Evolutionary conservation across 2,888 invertebrate species (phyloP).

Genomic region (Aromia moschata): DNA sequence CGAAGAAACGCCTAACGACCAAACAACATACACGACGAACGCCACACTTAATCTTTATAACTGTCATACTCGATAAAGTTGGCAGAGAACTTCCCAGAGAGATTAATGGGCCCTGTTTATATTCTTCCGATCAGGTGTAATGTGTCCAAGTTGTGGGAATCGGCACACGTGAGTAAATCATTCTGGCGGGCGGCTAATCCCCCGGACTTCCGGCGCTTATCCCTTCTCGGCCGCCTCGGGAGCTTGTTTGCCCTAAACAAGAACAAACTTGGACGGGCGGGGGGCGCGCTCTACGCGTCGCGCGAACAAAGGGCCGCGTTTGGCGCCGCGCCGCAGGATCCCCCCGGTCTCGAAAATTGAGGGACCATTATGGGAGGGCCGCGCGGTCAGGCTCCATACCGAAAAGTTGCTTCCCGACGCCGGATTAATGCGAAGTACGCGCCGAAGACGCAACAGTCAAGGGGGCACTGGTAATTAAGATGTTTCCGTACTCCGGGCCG

Average conservation of each 20-base stretch:
- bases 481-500: too few species aligned
- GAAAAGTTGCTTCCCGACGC: too few species aligned
- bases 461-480: too few species aligned
- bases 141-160: neutral
- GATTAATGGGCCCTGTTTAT: too few species aligned
- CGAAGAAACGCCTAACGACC: too few species aligned
- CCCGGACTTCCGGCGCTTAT: neutral
- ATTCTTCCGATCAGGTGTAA: neutral
- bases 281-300: constrained; percentile 12
- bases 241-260: constrained; percentile 14
- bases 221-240: neutral
- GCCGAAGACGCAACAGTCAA: too few species aligned
- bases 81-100: too few species aligned
- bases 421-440: too few species aligned
- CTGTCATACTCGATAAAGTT: too few species aligned
- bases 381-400: too few species aligned
- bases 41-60: too few species aligned
- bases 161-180: neutral
- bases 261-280: constrained; percentile 15
- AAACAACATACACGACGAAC: too few species aligned
- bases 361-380: neutral
- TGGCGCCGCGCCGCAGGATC: constrained; percentile 15
- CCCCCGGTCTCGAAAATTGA: neutral
- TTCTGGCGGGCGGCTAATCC: neutral
- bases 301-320: constrained; percentile 18